Evolutionary conservation across 2,888 invertebrate species (phyloP).

Genomic region (Hemaris fuciformis): DNA sequence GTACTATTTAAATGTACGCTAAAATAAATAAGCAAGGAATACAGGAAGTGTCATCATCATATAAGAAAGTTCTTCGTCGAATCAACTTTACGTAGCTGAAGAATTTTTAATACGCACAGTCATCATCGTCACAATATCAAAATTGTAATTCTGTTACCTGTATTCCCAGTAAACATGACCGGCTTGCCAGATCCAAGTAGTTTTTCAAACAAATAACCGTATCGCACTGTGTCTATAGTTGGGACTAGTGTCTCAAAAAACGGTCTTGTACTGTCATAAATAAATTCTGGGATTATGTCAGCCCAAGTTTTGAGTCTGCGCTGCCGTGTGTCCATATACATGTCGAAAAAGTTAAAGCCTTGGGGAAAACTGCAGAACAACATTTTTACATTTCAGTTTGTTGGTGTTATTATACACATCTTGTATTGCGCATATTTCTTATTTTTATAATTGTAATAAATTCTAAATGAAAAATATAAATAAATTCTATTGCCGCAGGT

Average conservation of each 20-base stretch:
- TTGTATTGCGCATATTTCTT: too few relatives aligned
- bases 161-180: conserved; percentile 94
- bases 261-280: conserved; percentile 85
- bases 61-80: too few relatives aligned
- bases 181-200: conserved; percentile 87
- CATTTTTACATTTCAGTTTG: not conserved
- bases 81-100: too few relatives aligned
- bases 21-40: too few relatives aligned
- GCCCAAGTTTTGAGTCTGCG: conserved; percentile 89
- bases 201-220: conserved; percentile 89
- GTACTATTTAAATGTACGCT: too few relatives aligned
- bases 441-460: too few relatives aligned
- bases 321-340: conserved; percentile 87
- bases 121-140: not conserved
- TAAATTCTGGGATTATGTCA: conserved; percentile 88
- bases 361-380: conserved; percentile 83
- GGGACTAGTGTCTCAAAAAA: conserved; percentile 96
- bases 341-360: conserved; percentile 86
- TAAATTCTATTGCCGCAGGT: too few relatives aligned
- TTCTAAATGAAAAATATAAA: too few relatives aligned
- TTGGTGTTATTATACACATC: too few relatives aligned
- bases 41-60: too few relatives aligned
- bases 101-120: too few relatives aligned
- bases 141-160: conserved; percentile 83
- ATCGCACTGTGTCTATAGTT: conserved; percentile 94